Evolutionary conservation across 1,140 invertebrate genomes (phyloP), one percentile per base, ranked within the genome.

Genomic region (Brachystomella parvula): DNA sequence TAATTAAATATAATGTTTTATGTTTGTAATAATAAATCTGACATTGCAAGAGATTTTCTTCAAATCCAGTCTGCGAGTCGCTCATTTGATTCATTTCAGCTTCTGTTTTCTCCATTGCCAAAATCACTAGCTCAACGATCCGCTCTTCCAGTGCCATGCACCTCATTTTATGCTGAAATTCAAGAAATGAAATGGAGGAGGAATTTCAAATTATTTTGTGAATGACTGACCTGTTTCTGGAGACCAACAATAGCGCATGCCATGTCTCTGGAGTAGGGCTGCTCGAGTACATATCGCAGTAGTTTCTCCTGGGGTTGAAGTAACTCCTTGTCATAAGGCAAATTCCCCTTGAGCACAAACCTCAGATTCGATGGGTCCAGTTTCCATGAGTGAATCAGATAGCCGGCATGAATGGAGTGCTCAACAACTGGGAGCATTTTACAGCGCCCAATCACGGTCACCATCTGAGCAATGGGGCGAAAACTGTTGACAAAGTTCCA

Each of bases 181-280:
- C 26, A 58, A 66, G 32, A 6, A n/a, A 60, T 1, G 47, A 3
- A 12, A 60, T 60, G 9, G 49, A 56, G 49, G 24, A 56, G 24
- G 15, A 47, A 28, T 26, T 19, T 44, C 61, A 62, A 62, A 31
- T 9, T 56, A 35, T 33, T 3, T 33, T 2, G 9, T 31, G 3
- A 47, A 28, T n/a, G n/a, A n/a, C 73, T 66, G 72, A 87, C 86
- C 79, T 89, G 90, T 79, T 94, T 95, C 74, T 94, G 93, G 12
- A 97, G 79, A 47, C 92, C 90, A 24, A 98, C 80, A 89, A 97
- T 96, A 0, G 87, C 89, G 68, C 90, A 95, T 63, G 96, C 91
- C 89, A 96, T 95, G 74, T 98, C 95, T 68, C 92, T 84, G 1
- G 93, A 96, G 77, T 97, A 97, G 0, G 93, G 92, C 77, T 97